These are phyloP conservation scores for Polypterus senegalus DNA, from an alignment of 2,113 vertebrate genomes.

Conservation along the genomic window DNA sequence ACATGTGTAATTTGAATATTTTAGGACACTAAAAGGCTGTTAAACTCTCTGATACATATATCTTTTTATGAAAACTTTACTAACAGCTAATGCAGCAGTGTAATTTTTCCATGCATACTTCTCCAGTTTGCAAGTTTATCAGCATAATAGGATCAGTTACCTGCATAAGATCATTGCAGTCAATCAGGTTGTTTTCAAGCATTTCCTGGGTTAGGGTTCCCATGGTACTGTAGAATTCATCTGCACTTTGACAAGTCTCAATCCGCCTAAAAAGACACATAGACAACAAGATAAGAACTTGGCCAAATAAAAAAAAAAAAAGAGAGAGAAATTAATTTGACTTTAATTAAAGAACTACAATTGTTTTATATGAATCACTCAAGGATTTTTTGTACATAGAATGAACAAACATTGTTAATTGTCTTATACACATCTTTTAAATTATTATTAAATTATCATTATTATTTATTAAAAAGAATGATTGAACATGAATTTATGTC, in stretches of 20 bases:
- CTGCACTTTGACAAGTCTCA: slow-evolving; percentile 81
- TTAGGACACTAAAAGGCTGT: too few relatives aligned
- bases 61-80: too few relatives aligned
- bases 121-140: too few relatives aligned
- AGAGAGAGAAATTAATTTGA: not conserved
- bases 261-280: slow-evolving; percentile 57
- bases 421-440: too few relatives aligned
- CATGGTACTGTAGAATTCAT: slow-evolving; percentile 96
- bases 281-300: not conserved
- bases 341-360: not conserved
- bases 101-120: too few relatives aligned
- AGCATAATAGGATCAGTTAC: slow-evolving; percentile 36
- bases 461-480: not conserved
- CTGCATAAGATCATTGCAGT: slow-evolving; percentile 88
- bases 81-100: too few relatives aligned
- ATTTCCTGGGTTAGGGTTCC: slow-evolving; percentile 89
- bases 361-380: too few relatives aligned
- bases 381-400: too few relatives aligned
- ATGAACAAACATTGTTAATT: too few relatives aligned
- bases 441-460: not conserved
- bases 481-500: not conserved
- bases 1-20: too few relatives aligned
- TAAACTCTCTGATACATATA: too few relatives aligned
- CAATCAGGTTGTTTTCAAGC: slow-evolving; percentile 78
- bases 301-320: not conserved